Percentiles rank a stretch among this genome's conserved stretches.
Conservation (phyloP, 2,113 vertebrate species). For the Scytalopus superciliaris region DNA sequence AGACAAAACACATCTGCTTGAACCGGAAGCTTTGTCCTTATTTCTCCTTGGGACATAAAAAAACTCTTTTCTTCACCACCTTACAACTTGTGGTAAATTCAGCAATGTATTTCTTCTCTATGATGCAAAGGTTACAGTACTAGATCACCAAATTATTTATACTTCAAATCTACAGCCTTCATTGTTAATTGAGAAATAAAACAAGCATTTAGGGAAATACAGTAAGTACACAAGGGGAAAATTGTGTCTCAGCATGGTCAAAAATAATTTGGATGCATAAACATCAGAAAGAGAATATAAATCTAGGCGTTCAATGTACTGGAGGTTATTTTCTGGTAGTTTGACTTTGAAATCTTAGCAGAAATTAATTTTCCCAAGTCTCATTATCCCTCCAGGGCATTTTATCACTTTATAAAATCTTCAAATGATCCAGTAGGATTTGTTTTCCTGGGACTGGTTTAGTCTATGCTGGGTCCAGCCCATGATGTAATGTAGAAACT, state of each 20-base stretch:
- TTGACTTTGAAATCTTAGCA: not conserved
- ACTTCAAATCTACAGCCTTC: not conserved
- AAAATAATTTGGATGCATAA: conserved; percentile 1
- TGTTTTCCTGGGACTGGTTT: conserved; percentile 3
- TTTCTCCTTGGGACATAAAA: not conserved
- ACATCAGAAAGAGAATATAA: not conserved
- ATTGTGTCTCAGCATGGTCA: not conserved
- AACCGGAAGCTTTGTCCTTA: not conserved
- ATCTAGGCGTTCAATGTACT: not conserved
- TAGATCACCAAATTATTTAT: not conserved
- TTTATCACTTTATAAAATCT: conserved; percentile 37
- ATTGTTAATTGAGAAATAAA: not conserved
- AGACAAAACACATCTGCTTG: not conserved
- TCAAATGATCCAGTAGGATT: not conserved
- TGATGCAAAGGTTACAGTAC: not conserved
- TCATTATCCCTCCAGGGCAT: not conserved
- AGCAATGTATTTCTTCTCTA: not conserved
- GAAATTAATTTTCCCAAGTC: conserved; percentile 16
- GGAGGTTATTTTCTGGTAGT: not conserved
- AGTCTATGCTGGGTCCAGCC: not conserved
- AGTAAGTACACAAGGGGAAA: not conserved
- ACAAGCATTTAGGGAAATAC: not conserved
- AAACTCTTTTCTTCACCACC: not conserved
- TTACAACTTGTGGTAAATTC: not conserved
- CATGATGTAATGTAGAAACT: conserved; percentile 33